Evolutionary conservation across 2,797 vertebrate genomes (phyloP), one percentile per base, ranked within the genome.

Genomic region (Acanthurus lineatus): DNA sequence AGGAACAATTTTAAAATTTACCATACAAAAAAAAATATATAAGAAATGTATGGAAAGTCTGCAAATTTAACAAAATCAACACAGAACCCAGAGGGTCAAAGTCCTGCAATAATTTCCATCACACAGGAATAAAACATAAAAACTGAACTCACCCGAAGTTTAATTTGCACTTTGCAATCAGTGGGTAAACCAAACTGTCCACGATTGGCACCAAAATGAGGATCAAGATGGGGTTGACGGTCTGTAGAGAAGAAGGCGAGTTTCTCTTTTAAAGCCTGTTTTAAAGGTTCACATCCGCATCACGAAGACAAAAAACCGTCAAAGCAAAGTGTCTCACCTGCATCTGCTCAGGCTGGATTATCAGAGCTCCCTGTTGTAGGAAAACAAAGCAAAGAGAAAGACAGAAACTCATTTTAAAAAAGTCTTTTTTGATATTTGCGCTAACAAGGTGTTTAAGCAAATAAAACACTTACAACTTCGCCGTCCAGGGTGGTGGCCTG

Each of bases 271-370:
- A 32, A 42, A 28, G 10, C 14, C 38, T 16, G 6, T 35, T 47
- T n/a, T 11, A 6, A 15, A 44, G 11, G 40, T 58, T 73, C 0
- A 11, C 0, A 0, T 51, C 38, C 4, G 28, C 44, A 52, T 19
- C 59, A 70, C 1, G 16, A 1, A 16, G 8, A 19, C 12, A 28
- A 15, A 19, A 7, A 10, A 11, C 28, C 2, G 28, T 56, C 14
- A 62, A 49, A 1, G 14, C 28, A 3, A 5, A 49, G 17, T 0
- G 42, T 68, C 83, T 91, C 89, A 99, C 98, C 97, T 99, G 98
- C 97, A 99, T 99, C 88, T 99, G 98, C 76, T 99, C 98, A 0
- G 98, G 98, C 88, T 97, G 95, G 85, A 99, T 91, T 2, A 86
- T 82, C 20, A 98, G 9, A 1, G 20, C 0, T 60, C 97, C 98